phyloP scores from a whole-genome alignment of 2,797 vertebrate species.

The Leucoraja ocellata region DNA sequence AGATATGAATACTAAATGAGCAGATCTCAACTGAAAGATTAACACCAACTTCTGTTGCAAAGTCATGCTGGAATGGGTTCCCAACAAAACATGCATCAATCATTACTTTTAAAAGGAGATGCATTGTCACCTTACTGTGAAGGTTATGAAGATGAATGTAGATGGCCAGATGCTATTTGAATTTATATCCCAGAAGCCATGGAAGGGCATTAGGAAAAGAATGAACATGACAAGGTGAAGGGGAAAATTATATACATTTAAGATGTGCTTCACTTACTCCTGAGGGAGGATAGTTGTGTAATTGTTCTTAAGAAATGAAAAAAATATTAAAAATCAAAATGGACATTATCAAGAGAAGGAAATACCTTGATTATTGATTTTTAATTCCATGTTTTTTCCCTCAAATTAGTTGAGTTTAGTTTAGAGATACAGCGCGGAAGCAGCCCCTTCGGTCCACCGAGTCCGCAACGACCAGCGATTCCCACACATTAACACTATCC shows the following conservation, averaged over 20 bases:
- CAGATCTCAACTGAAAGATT: neutral
- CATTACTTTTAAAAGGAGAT: neutral
- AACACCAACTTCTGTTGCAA: neutral
- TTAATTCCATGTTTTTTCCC: neutral
- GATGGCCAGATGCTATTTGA: neutral
- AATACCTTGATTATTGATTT: neutral
- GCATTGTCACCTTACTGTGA: neutral
- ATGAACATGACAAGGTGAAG: neutral
- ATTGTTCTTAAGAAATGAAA: neutral
- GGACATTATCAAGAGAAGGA: neutral
- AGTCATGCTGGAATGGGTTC: neutral
- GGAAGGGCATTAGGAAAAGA: neutral
- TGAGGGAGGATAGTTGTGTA: neutral
- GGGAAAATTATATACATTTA: neutral
- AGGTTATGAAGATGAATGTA: neutral
- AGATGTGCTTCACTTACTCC: neutral
- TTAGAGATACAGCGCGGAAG: too few relatives aligned
- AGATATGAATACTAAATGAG: neutral
- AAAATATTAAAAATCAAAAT: neutral
- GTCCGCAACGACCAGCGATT: too few relatives aligned
- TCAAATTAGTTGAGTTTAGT: neutral
- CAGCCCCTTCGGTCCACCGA: too few relatives aligned
- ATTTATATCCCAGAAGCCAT: neutral
- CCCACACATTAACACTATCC: too few relatives aligned
- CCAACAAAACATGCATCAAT: neutral